Conservation (phyloP, 1,140 invertebrate species). For the Periplaneta americana region DNA sequence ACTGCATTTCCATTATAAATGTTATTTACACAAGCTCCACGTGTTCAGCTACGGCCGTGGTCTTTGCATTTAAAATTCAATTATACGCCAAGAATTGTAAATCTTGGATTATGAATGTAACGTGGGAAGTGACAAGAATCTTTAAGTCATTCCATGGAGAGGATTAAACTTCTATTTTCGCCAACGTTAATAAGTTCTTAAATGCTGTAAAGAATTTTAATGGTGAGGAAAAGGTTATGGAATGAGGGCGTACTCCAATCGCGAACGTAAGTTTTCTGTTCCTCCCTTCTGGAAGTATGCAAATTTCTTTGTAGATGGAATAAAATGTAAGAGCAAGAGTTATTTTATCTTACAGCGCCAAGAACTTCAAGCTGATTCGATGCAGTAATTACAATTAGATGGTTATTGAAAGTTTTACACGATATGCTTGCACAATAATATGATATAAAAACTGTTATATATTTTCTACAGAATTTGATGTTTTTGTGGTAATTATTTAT, state of each 20-base stretch:
- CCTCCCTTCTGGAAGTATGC: background rate
- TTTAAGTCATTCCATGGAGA: background rate
- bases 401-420: no score
- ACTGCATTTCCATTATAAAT: background rate
- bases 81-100: background rate
- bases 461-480: no score
- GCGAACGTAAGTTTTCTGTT: background rate
- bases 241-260: background rate
- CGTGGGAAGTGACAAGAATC: background rate
- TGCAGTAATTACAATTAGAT: background rate
- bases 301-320: background rate
- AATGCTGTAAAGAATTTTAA: background rate
- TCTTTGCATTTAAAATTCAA: background rate
- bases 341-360: background rate
- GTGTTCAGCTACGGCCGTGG: background rate
- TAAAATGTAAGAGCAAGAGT: background rate
- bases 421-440: no score
- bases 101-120: background rate
- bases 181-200: background rate
- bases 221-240: background rate
- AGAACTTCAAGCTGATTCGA: background rate
- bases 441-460: no score
- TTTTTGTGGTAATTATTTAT: no score
- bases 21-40: background rate
- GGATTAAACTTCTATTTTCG: background rate